Evolutionary conservation across 2,888 invertebrate species (phyloP).

Genomic region (Eretmocerus hayati): DNA sequence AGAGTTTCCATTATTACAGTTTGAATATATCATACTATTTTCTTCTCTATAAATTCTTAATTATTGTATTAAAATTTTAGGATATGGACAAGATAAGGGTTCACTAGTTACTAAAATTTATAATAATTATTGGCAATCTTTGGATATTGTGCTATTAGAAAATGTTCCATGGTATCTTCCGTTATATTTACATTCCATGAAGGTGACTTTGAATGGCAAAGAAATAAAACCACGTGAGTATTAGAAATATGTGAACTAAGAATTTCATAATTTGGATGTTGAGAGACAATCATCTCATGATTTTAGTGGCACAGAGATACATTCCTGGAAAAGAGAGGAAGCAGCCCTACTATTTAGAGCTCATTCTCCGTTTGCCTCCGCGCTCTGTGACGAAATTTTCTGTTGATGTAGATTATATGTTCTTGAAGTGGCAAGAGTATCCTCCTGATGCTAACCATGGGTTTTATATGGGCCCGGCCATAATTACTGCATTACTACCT

Average conservation of each 20-base stretch:
- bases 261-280: background rate
- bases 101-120: slow-evolving; percentile 79
- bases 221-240: slow-evolving; percentile 52
- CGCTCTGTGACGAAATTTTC: slow-evolving; percentile 73
- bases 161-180: slow-evolving; percentile 88
- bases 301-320: slow-evolving; percentile 47
- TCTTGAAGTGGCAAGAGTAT: slow-evolving; percentile 97
- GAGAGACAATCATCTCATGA: background rate
- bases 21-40: background rate
- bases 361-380: slow-evolving; percentile 72
- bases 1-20: too few relatives aligned
- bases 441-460: slow-evolving; percentile 99
- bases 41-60: background rate
- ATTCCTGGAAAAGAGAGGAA: slow-evolving; percentile 77
- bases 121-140: slow-evolving; percentile 68
- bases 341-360: slow-evolving; percentile 81
- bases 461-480: slow-evolving; percentile 87
- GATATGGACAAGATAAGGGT: slow-evolving; percentile 87
- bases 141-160: slow-evolving; percentile 79
- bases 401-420: slow-evolving; percentile 89
- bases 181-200: slow-evolving; percentile 82
- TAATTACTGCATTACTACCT: slow-evolving; percentile 72
- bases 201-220: slow-evolving; percentile 54
- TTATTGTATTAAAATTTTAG: slow-evolving; percentile 42
- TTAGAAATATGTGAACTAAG: background rate